phyloP scores from a whole-genome alignment of 2,797 vertebrate species.

The Siniperca scherzeri region DNA sequence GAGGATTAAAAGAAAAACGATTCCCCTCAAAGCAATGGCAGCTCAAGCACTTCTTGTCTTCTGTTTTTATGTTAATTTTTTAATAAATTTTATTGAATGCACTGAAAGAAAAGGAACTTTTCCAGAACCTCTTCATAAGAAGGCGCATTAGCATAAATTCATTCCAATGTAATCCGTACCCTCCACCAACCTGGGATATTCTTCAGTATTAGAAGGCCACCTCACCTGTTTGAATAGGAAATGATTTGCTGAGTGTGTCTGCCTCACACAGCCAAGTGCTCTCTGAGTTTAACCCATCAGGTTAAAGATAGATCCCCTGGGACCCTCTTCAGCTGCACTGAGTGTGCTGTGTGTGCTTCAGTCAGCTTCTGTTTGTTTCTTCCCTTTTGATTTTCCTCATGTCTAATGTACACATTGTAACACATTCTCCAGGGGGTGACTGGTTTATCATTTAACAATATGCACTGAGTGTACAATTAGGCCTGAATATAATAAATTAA shows the following conservation, averaged over 20 bases:
- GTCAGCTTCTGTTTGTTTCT: conserved; percentile 41
- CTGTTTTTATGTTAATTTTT: conserved; percentile 39
- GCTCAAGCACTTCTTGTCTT: background rate
- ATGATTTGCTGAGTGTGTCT: conserved; percentile 65
- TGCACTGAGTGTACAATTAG: conserved; percentile 1
- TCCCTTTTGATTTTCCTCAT: conserved; percentile 28
- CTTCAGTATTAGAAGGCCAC: conserved; percentile 36
- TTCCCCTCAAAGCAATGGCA: conserved; percentile 12
- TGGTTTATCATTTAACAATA: conserved; percentile 9
- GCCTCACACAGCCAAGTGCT: conserved; percentile 46
- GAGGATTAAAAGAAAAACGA: conserved; percentile 1
- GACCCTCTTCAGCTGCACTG: conserved; percentile 46
- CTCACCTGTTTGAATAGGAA: conserved; percentile 64
- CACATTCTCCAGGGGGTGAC: conserved; percentile 3
- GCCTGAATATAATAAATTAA: background rate
- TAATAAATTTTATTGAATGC: conserved; percentile 27
- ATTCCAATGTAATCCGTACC: conserved; percentile 40
- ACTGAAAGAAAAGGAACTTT: conserved; percentile 26
- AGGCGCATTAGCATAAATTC: conserved; percentile 56
- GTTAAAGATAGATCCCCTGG: conserved; percentile 62
- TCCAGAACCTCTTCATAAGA: conserved; percentile 39
- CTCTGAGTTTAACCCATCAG: conserved; percentile 53
- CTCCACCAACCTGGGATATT: conserved; percentile 19
- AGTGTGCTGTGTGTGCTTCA: conserved; percentile 37
- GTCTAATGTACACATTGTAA: conserved; percentile 2